Percentiles rank a stretch among this genome's conserved stretches.
phyloP scores from a whole-genome alignment of 1,140 invertebrate species.

The Saccostrea echinata region DNA sequence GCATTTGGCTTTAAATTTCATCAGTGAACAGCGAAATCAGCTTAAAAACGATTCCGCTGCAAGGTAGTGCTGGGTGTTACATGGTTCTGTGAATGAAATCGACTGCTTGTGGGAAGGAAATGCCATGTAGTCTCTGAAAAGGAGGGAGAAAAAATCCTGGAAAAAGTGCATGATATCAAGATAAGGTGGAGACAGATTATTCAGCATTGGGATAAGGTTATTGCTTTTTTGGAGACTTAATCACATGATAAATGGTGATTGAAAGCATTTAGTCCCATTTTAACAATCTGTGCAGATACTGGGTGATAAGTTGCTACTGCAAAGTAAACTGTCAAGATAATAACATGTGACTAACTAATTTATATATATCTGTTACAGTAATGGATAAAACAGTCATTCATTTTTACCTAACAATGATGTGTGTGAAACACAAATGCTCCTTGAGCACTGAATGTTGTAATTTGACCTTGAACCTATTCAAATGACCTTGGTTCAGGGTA shows the following conservation, averaged over 20 bases:
- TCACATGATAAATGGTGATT: not conserved
- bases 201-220: not conserved
- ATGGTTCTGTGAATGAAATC: constrained; percentile 29
- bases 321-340: no score
- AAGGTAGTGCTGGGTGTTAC: not conserved
- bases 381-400: no score
- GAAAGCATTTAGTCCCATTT: not conserved
- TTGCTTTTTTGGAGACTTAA: not conserved
- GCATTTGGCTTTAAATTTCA: constrained; percentile 39
- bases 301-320: no score
- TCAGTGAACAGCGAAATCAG: constrained; percentile 10
- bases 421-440: no score
- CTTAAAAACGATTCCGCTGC: constrained; percentile 6
- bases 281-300: not conserved
- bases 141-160: not conserved
- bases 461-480: no score
- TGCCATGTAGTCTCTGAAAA: not conserved
- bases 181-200: constrained; percentile 25
- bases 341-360: no score
- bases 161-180: not conserved
- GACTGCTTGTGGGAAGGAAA: not conserved
- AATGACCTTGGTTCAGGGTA: no score
- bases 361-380: no score
- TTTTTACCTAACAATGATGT: no score
- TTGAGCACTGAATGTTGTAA: no score